These are phyloP conservation scores for Cottoperca gobio DNA, from an alignment of 2,797 vertebrate genomes.

Conservation along the genomic window DNA sequence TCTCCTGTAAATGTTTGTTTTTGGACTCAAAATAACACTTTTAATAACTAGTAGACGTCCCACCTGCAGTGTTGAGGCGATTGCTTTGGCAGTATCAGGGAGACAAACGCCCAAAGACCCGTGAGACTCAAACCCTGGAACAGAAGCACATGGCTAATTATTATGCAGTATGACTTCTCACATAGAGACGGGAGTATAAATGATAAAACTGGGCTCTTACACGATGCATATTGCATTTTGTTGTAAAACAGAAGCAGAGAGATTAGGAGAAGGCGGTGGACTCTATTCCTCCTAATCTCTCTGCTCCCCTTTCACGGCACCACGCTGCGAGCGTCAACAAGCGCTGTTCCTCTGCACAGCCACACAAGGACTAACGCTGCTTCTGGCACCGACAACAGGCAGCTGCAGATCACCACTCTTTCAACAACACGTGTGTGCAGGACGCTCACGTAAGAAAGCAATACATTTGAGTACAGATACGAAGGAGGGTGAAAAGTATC, in stretches of 20 bases:
- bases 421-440: neutral
- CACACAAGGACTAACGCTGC: constrained; percentile 45
- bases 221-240: neutral
- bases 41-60: neutral
- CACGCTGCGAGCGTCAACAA: constrained; percentile 52
- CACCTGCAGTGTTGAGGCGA: neutral
- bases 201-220: neutral
- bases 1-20: neutral
- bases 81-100: no score
- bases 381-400: constrained; percentile 35
- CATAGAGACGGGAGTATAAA: neutral
- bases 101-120: no score
- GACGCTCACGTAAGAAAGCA: neutral
- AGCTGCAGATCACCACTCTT: constrained; percentile 3
- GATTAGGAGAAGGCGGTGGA: constrained; percentile 19
- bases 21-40: neutral
- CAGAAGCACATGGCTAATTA: no score
- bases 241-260: constrained; percentile 12
- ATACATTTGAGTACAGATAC: no score
- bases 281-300: constrained; percentile 31
- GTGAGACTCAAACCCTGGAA: no score
- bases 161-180: no score
- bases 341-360: constrained; percentile 11
- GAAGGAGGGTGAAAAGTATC: neutral
- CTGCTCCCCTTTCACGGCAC: constrained; percentile 8